phyloP scores from a whole-genome alignment of 2,888 invertebrate species.

The Erebia ligea region DNA sequence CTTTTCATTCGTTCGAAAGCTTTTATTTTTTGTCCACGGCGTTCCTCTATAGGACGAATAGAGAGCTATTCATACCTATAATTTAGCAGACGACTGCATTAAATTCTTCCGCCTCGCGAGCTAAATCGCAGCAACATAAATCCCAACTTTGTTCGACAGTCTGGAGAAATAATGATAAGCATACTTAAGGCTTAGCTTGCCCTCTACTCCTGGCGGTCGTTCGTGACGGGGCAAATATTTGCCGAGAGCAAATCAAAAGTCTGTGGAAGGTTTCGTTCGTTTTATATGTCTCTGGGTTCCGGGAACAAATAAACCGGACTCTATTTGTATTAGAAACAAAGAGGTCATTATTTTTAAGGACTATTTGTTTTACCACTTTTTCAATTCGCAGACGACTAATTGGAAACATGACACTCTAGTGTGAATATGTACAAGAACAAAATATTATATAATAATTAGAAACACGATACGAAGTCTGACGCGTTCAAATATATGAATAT shows the following conservation, averaged over 20 bases:
- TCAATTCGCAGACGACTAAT: neutral
- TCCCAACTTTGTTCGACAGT: constrained; percentile 19
- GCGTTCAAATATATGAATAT: constrained; percentile 3
- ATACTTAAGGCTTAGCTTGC: constrained; percentile 14
- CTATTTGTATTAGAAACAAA: neutral
- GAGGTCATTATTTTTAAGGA: neutral
- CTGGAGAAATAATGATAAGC: constrained; percentile 30
- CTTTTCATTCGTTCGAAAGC: neutral
- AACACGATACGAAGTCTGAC: neutral
- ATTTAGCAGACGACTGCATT: constrained; percentile 14
- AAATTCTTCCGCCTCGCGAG: constrained; percentile 19
- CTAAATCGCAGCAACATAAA: constrained; percentile 11
- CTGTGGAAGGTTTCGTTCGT: constrained; percentile 23
- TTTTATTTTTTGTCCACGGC: neutral
- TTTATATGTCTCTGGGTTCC: constrained; percentile 23
- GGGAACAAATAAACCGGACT: constrained; percentile 5
- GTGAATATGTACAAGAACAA: constrained; percentile 1
- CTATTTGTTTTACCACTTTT: neutral
- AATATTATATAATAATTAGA: neutral
- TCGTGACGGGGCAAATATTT: constrained; percentile 31
- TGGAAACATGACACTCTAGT: neutral
- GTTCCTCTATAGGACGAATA: neutral
- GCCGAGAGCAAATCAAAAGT: constrained; percentile 24
- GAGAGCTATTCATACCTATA: constrained; percentile 6
- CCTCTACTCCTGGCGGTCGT: constrained; percentile 22